Percentiles rank a stretch among this genome's conserved stretches.
Evolutionary conservation across 2,888 invertebrate species (phyloP).

Genomic region (Incurvaria masculella): DNA sequence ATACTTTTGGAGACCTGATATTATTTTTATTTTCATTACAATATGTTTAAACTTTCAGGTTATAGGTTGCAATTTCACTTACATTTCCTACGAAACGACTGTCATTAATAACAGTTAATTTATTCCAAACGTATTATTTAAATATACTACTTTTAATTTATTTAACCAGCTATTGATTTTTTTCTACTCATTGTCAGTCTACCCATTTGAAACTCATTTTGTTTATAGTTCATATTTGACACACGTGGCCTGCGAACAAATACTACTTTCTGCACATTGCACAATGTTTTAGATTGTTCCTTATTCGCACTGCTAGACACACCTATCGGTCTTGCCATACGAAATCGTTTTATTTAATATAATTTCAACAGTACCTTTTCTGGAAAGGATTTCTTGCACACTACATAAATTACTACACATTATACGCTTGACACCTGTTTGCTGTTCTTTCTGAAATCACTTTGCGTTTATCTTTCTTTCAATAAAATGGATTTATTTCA

Average conservation of each 20-base stretch:
- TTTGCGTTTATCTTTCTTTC: background rate
- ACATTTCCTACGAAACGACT: too few species aligned
- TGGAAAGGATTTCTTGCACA: background rate
- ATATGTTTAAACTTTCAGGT: too few species aligned
- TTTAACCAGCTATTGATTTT: too few species aligned
- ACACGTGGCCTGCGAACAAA: background rate
- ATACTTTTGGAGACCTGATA: background rate
- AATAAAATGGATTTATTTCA: background rate
- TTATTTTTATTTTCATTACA: background rate
- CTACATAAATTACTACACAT: background rate
- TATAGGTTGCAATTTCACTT: too few species aligned
- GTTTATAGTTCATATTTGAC: background rate
- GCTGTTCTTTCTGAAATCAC: too few species aligned
- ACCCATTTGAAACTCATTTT: too few species aligned
- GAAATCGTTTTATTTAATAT: background rate
- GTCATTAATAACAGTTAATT: too few species aligned
- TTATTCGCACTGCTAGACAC: background rate
- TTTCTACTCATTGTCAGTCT: too few species aligned
- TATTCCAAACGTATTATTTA: too few species aligned
- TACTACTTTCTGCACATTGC: background rate
- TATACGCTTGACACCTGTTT: background rate
- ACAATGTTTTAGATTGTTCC: background rate
- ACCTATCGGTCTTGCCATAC: background rate
- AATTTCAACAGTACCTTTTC: background rate
- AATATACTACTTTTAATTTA: too few species aligned